A percentile compares a stretch with the other conserved stretches of the same genome.
These are phyloP conservation scores for Drosophila leonis DNA, from an alignment of 2,888 invertebrate species.

Conservation along the genomic window DNA sequence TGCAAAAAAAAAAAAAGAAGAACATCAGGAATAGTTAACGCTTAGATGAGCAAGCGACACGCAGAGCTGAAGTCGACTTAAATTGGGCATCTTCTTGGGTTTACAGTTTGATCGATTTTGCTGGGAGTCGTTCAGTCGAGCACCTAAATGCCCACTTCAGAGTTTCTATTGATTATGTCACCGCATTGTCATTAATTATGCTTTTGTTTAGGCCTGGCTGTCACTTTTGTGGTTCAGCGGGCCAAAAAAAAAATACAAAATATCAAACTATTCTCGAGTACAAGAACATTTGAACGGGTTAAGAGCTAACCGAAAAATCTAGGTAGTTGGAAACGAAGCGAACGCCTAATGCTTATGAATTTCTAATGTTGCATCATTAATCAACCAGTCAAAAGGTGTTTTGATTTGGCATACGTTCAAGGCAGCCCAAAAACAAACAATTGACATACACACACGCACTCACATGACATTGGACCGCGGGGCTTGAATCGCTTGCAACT, in stretches of 20 bases:
- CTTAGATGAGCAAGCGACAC: constrained; percentile 38
- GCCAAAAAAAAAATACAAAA: constrained; percentile 22
- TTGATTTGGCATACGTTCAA: constrained; percentile 78
- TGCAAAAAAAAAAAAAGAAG: constrained; percentile 45
- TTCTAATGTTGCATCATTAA: constrained; percentile 79
- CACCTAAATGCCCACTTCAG: constrained; percentile 44
- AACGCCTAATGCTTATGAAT: constrained; percentile 70
- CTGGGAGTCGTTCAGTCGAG: constrained; percentile 18
- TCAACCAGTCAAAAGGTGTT: constrained; percentile 69
- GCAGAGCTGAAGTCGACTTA: constrained; percentile 37
- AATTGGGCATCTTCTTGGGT: constrained; percentile 45
- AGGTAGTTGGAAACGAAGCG: constrained; percentile 28
- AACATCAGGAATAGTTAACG: constrained; percentile 48
- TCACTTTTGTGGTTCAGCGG: constrained; percentile 64
- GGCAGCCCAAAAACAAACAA: constrained; percentile 64
- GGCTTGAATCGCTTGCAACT: constrained; percentile 23
- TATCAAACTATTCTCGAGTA: constrained; percentile 39
- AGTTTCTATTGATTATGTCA: constrained; percentile 46
- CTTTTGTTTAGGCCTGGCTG: constrained; percentile 60
- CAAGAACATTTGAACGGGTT: constrained; percentile 45
- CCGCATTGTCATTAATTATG: constrained; percentile 69
- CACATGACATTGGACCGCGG: constrained; percentile 67
- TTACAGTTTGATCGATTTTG: constrained; percentile 53
- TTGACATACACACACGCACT: constrained; percentile 39
- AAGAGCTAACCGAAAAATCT: constrained; percentile 28